Evolutionary conservation across 2,797 vertebrate genomes (phyloP).

Genomic region (Microcaecilia unicolor): DNA sequence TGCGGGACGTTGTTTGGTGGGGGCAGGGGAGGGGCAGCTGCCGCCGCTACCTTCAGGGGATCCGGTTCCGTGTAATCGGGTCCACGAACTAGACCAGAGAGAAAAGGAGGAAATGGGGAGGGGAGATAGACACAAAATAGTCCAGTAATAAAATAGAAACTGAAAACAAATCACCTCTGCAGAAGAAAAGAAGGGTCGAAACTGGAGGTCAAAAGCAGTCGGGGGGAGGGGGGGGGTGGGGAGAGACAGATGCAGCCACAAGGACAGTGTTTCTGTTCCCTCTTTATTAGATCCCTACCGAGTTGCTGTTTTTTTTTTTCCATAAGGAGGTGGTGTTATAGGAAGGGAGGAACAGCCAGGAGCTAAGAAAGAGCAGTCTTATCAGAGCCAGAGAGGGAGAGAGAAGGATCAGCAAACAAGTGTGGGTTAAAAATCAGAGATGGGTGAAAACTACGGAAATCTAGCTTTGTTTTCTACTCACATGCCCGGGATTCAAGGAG

Average conservation of each 20-base stretch:
- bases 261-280: no score
- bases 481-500: no score
- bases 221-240: background rate
- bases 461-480: no score
- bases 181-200: background rate
- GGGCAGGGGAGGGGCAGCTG: constrained; percentile 41
- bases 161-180: background rate
- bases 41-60: constrained; percentile 48
- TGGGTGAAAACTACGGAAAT: no score
- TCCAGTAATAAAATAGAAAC: no score
- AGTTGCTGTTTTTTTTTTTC: no score
- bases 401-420: constrained; percentile 4
- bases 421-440: no score
- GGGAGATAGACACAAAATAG: no score
- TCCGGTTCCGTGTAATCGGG: constrained; percentile 62
- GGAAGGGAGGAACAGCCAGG: constrained; percentile 13
- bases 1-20: constrained; percentile 73
- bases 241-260: no score
- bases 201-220: no score
- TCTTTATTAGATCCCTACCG: no score
- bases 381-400: constrained; percentile 7
- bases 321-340: no score
- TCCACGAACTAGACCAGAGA: constrained; percentile 49
- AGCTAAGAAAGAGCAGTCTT: background rate
- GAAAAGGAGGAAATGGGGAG: background rate